Percentiles rank a stretch among this genome's conserved stretches.
These are phyloP conservation scores for Elaphurus davidianus DNA, from an alignment of 2,113 vertebrate species.

Conservation along the genomic window DNA sequence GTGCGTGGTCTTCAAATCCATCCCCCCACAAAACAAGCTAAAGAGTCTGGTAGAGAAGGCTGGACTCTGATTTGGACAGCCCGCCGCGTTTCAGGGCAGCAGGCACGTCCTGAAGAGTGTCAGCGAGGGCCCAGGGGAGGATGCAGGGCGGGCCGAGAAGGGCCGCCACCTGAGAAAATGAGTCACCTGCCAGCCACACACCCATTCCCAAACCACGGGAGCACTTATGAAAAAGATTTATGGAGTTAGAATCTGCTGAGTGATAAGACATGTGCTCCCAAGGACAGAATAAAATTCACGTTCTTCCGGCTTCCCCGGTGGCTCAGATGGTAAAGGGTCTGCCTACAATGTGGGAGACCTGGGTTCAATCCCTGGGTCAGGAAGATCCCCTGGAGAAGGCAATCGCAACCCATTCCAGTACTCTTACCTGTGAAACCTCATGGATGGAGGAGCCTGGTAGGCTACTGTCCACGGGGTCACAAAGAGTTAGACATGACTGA, in stretches of 20 bases:
- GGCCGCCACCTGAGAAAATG: background rate
- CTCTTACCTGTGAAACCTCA: background rate
- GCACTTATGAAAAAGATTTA: background rate
- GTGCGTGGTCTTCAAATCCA: background rate
- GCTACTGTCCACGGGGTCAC: accelerated
- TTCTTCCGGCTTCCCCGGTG: background rate
- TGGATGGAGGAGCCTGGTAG: background rate
- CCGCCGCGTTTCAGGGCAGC: background rate
- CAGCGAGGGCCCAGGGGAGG: background rate
- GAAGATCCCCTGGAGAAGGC: background rate
- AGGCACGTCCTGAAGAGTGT: background rate
- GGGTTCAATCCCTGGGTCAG: background rate
- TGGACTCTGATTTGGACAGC: background rate
- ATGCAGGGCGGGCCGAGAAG: background rate
- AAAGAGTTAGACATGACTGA: background rate
- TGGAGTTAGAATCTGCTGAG: background rate
- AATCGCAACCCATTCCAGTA: background rate
- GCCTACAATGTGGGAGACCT: background rate
- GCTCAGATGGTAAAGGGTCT: background rate
- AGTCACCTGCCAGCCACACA: background rate
- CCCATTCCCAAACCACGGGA: background rate
- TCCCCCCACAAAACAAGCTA: background rate
- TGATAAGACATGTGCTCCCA: background rate
- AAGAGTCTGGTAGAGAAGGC: background rate
- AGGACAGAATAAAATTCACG: background rate